Percentiles rank a stretch among this genome's conserved stretches.
phyloP scores from a whole-genome alignment of 1,140 invertebrate genomes.

The Achroia grisella region DNA sequence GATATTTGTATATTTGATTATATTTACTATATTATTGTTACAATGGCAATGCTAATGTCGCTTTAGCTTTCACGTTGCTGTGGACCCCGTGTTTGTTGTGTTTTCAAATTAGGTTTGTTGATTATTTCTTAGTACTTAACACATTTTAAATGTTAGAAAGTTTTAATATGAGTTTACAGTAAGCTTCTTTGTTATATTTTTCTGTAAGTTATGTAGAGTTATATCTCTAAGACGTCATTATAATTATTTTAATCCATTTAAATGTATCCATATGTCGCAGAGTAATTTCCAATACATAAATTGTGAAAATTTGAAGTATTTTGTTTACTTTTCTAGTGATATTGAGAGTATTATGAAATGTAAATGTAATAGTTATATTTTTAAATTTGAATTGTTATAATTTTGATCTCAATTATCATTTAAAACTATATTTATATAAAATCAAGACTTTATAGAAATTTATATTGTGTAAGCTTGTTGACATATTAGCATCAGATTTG shows the following conservation, averaged over 20 bases:
- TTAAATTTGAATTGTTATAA: conserved; percentile 1
- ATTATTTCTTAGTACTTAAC: too few relatives aligned
- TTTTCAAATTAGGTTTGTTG: not conserved
- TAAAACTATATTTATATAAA: conserved; percentile 22
- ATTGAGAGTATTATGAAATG: conserved; percentile 35
- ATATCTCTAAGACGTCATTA: too few relatives aligned
- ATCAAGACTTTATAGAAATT: conserved; percentile 15
- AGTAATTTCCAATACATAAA: not conserved
- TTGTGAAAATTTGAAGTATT: conserved; percentile 21
- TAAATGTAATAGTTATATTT: conserved; percentile 4
- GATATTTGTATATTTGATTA: conserved; percentile 13
- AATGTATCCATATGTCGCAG: not conserved
- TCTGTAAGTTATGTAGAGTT: too few relatives aligned
- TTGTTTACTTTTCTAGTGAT: conserved; percentile 44
- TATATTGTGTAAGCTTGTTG: conserved; percentile 22
- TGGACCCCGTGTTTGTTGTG: conserved; percentile 15
- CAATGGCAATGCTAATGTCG: conserved; percentile 41
- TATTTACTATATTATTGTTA: conserved; percentile 15
- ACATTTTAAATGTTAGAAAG: too few relatives aligned
- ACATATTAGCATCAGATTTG: conserved; percentile 37
- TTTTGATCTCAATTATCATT: conserved; percentile 47
- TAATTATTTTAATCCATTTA: too few relatives aligned
- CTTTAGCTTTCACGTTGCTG: conserved; percentile 60
- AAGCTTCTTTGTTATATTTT: too few relatives aligned
- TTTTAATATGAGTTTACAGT: too few relatives aligned